Evolutionary conservation across 1,140 invertebrate species (phyloP).

Genomic region (Choristoneura fumiferana): DNA sequence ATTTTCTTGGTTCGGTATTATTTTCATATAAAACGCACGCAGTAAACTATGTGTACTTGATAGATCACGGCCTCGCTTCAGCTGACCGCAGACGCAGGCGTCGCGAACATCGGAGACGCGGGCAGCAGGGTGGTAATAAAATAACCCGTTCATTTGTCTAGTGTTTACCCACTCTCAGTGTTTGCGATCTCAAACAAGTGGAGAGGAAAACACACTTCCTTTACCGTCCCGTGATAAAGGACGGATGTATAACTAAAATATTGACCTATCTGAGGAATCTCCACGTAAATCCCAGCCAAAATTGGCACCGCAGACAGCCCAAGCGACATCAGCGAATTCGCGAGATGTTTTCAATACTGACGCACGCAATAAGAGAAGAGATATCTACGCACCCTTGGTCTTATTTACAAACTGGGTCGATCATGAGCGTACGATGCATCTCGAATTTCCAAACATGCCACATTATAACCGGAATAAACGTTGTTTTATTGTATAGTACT

Average conservation of each 20-base stretch:
- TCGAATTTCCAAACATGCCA: slow-evolving; percentile 11
- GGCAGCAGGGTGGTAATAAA: neutral
- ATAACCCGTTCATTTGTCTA: neutral
- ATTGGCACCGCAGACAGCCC: slow-evolving; percentile 4
- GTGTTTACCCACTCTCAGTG: slow-evolving; percentile 20
- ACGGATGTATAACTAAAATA: slow-evolving; percentile 63
- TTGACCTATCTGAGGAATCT: slow-evolving; percentile 40
- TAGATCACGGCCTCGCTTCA: neutral
- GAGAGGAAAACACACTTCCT: slow-evolving; percentile 53
- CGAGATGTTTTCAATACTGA: neutral
- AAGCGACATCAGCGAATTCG: slow-evolving; percentile 10
- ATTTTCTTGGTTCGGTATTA: no score
- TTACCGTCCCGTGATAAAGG: slow-evolving; percentile 31
- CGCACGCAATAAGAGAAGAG: neutral
- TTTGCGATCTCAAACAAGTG: slow-evolving; percentile 42
- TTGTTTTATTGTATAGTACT: slow-evolving; percentile 16
- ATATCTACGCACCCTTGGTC: neutral
- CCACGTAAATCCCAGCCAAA: slow-evolving; percentile 12
- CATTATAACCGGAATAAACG: slow-evolving; percentile 34
- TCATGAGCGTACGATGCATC: slow-evolving; percentile 5
- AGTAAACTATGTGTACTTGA: neutral
- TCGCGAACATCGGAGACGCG: slow-evolving; percentile 4
- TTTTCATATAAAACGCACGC: no score
- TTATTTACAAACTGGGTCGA: slow-evolving; percentile 7
- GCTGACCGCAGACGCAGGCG: slow-evolving; percentile 8